These are phyloP conservation scores for Hippocampus comes DNA, from an alignment of 2,113 vertebrate genomes.

Conservation along the genomic window DNA sequence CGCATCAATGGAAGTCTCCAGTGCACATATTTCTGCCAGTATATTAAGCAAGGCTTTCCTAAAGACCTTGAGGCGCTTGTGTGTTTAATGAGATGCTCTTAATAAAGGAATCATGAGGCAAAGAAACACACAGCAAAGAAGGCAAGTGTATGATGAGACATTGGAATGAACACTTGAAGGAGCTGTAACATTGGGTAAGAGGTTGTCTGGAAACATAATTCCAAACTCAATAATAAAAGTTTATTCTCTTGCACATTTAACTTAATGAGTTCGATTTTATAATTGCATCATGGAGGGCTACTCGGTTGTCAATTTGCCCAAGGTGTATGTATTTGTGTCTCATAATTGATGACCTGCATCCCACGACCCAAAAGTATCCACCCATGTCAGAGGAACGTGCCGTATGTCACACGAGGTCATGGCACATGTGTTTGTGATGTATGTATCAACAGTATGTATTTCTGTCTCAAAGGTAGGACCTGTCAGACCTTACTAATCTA, in stretches of 20 bases:
- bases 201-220: not conserved
- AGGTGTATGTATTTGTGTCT: slow-evolving; percentile 9
- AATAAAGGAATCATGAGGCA: slow-evolving; percentile 52
- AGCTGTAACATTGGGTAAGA: slow-evolving; percentile 14
- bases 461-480: too few relatives aligned
- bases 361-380: slow-evolving; percentile 16
- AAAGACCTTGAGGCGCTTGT: slow-evolving; percentile 62
- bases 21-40: slow-evolving; percentile 60
- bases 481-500: too few relatives aligned
- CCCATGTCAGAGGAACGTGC: not conserved
- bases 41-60: slow-evolving; percentile 59
- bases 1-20: slow-evolving; percentile 56
- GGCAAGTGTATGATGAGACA: slow-evolving; percentile 18
- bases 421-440: too few relatives aligned
- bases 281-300: slow-evolving; percentile 36
- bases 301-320: slow-evolving; percentile 19
- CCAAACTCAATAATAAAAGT: not conserved
- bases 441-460: too few relatives aligned
- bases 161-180: slow-evolving; percentile 22
- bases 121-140: slow-evolving; percentile 29
- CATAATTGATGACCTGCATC: slow-evolving; percentile 22
- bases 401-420: too few relatives aligned
- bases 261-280: slow-evolving; percentile 49
- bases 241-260: slow-evolving; percentile 2
- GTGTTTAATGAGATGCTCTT: slow-evolving; percentile 61